Evolutionary conservation across 1,140 invertebrate species (phyloP), one percentile per base, ranked within the genome.

Genomic region (Bombus polaris): DNA sequence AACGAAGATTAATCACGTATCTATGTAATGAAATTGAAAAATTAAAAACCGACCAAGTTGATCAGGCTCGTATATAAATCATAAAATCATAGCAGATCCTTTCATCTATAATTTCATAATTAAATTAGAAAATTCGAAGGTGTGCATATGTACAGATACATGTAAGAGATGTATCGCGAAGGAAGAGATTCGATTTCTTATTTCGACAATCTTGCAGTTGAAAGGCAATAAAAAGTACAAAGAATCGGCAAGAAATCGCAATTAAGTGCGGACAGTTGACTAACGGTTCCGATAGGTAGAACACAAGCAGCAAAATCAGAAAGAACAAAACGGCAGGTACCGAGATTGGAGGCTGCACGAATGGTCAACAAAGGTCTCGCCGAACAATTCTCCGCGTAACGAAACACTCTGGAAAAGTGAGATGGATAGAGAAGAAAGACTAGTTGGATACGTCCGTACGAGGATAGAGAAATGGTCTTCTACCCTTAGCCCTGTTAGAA

Each of bases 361-460:
- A 88, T 83, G 74, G 73, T 77, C 83, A 88, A 85, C 83, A 78
- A 85, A 73, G 83, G 70, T 80, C 74, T 75, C 66, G 65, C 5
- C 35, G 47, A 70, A 70, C 73, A 71, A 71, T 89, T 66, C 82
- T 77, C 78, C 35, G 85, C 71, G 88, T 85, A 89, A 89, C 87
- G 83, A 89, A 79, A 89, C 81, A 89, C 75, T n/a, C 79, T 86
- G 37, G 83, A 68, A 70, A 89, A 79, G 18, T 57, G 35, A 37
- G 22, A 35, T 22, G 75, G 75, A 13, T 18, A 39, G 87, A 76
- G 35, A 65, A 71, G 73, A 59, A 68, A 66, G 65, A 65, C 25
- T n/a, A 57, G 44, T 42, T 59, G 37, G 57, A 57, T 65, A 81
- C 82, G 44, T 65, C 25, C 32, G 72, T 79, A 74, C 32, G 65